Evolutionary conservation across 2,797 vertebrate species (phyloP).

Genomic region (Karalla daura): DNA sequence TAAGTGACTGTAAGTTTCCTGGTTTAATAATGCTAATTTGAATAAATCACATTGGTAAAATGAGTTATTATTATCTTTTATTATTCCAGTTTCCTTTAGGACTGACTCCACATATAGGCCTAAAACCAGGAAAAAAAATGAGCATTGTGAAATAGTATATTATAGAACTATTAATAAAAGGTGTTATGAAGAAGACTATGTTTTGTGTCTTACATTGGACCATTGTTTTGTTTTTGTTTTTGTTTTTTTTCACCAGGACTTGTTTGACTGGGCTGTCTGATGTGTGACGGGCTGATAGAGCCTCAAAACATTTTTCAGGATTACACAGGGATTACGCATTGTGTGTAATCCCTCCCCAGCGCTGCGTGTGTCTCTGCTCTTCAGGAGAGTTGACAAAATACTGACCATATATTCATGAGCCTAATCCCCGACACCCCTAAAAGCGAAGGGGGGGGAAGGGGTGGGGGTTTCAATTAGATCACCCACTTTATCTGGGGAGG

Average conservation of each 20-base stretch:
- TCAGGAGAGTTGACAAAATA: conserved; percentile 81
- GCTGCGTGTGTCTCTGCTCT: conserved; percentile 74
- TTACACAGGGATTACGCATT: conserved; percentile 41
- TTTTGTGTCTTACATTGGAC: conserved; percentile 61
- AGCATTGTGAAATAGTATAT: conserved; percentile 73
- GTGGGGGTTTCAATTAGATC: conserved; percentile 82
- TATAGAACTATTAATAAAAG: conserved; percentile 80
- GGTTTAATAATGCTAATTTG: conserved; percentile 87
- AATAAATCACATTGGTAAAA: conserved; percentile 82
- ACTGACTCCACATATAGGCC: conserved; percentile 63
- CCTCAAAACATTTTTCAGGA: conserved; percentile 22
- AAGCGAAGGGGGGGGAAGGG: conserved; percentile 78
- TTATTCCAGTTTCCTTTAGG: conserved; percentile 69
- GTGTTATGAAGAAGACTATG: conserved; percentile 67
- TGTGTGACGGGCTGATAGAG: conserved; percentile 16
- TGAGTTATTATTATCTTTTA: conserved; percentile 75
- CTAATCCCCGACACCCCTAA: conserved; percentile 81
- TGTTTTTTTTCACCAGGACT: too few relatives aligned
- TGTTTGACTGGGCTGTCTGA: conserved; percentile 15
- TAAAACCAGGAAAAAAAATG: conserved; percentile 62
- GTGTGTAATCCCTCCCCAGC: conserved; percentile 66
- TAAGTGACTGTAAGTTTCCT: conserved; percentile 92
- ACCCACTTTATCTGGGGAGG: conserved; percentile 71
- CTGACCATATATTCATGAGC: conserved; percentile 83
- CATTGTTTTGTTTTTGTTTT: background rate